Base-by-base conservation (phyloP, 2,888 invertebrate genomes). In the Calameuta pallipes region DNA sequence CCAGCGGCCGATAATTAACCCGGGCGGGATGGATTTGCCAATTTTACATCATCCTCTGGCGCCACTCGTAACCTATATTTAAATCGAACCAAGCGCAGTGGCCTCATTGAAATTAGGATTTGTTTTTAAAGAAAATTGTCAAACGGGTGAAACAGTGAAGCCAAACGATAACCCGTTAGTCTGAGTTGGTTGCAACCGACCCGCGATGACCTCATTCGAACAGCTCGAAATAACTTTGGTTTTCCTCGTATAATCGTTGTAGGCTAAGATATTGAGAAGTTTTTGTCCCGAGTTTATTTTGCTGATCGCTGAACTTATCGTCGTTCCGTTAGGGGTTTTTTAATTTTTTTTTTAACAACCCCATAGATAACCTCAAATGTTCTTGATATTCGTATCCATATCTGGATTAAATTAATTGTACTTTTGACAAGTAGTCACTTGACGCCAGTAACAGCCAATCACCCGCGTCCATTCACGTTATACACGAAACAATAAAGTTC, bases 141-240 rank as follows among this genome's bases (percentile, higher is more conserved):
- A 56, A 23, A 1, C 56, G 6, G 2, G 56, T 23, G 6, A 23
- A 56, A 23, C 15, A 23, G 56, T 2, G 23, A 56, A 23, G 23
- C 9, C 15, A 56, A 56, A 56, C 56, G 23, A 56, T 1, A 41
- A 41, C 23, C 31, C 11, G 12, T 12, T 30, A 30, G 56, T 76
- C 81, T 81, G 80, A n/a, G 80, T 81, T 83, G 83, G 83, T 82
- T 78, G 81, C 79, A 84, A 78, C 80, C 85, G 86, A 87, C 86
- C 84, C 84, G 77, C 85, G 84, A 86, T 88, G 88, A 89, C 90
- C 90, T 88, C 89, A 87, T 90, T 90, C 87, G 79, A 83, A 79
- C 80, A 56, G 23, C 83, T 85, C 80, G 84, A 88, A 89, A 88
- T 90, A 90, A 87, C 89, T 87, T 85, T 86, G 84, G 85, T 80